phyloP scores from a whole-genome alignment of 2,797 vertebrate species.

The Mareca strepera region DNA sequence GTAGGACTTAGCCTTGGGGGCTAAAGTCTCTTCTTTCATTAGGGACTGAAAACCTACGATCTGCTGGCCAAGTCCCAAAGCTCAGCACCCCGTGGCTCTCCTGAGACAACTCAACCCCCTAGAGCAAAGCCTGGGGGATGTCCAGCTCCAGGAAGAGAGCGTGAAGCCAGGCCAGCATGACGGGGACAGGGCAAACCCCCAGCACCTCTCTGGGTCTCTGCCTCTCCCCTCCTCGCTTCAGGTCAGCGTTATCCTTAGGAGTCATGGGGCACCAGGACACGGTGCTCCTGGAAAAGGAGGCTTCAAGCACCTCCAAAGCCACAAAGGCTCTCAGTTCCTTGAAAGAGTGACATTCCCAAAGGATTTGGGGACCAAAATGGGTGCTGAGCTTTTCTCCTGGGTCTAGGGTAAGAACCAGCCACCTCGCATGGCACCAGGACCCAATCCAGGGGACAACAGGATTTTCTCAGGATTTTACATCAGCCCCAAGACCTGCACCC shows the following conservation, averaged over 20 bases:
- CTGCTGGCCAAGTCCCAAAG: neutral
- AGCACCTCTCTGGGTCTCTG: neutral
- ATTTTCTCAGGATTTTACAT: neutral
- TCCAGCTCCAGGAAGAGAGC: neutral
- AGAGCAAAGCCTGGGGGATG: neutral
- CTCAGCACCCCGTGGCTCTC: accelerated
- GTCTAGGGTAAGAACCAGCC: neutral
- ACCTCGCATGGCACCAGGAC: neutral
- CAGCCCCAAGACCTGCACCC: neutral
- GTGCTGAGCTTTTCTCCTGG: neutral
- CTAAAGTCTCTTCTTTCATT: accelerated
- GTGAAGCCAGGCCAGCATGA: accelerated
- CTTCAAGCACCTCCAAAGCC: neutral
- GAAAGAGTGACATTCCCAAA: neutral
- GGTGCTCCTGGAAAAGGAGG: neutral
- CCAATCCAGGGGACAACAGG: accelerated
- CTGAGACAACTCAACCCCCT: neutral
- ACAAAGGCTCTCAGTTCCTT: neutral
- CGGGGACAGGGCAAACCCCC: neutral
- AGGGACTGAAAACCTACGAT: too few species aligned
- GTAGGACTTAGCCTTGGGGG: neutral
- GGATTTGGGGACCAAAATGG: neutral
- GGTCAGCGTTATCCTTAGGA: accelerated
- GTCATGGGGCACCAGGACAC: neutral
- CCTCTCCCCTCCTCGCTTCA: neutral